phyloP scores from a whole-genome alignment of 1,140 invertebrate species.

The Drosophila insularis region DNA sequence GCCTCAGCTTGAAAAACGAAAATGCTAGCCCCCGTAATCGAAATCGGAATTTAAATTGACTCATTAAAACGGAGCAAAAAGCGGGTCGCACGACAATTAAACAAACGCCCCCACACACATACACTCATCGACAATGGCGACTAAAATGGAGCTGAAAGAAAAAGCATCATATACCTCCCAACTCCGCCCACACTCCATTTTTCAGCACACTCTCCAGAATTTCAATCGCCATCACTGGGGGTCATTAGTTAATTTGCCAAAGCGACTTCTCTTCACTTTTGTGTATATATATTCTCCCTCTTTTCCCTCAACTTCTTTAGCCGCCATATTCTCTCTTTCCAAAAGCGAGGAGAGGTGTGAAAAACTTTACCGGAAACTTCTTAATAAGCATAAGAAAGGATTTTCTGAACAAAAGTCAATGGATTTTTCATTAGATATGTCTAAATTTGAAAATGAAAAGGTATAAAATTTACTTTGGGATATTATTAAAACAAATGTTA shows the following conservation, averaged over 20 bases:
- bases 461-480: background rate
- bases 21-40: constrained; percentile 60
- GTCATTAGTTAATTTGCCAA: constrained; percentile 79
- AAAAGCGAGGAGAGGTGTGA: constrained; percentile 4
- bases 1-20: constrained; percentile 55
- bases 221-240: constrained; percentile 45
- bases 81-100: constrained; percentile 77
- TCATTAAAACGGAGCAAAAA: constrained; percentile 78
- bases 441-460: background rate
- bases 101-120: constrained; percentile 49
- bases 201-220: constrained; percentile 20
- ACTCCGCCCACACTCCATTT: background rate
- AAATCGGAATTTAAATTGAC: constrained; percentile 81
- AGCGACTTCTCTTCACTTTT: constrained; percentile 41
- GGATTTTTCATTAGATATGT: background rate
- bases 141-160: background rate
- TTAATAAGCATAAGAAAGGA: constrained; percentile 7
- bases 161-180: background rate
- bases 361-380: constrained; percentile 30
- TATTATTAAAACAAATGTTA: background rate
- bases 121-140: constrained; percentile 6
- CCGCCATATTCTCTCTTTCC: background rate
- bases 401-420: background rate
- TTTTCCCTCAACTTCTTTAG: background rate
- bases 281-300: constrained; percentile 36